Evolutionary conservation across 2,888 invertebrate genomes (phyloP), one percentile per base, ranked within the genome.

Genomic region (Hydrotaea diabolus): DNA sequence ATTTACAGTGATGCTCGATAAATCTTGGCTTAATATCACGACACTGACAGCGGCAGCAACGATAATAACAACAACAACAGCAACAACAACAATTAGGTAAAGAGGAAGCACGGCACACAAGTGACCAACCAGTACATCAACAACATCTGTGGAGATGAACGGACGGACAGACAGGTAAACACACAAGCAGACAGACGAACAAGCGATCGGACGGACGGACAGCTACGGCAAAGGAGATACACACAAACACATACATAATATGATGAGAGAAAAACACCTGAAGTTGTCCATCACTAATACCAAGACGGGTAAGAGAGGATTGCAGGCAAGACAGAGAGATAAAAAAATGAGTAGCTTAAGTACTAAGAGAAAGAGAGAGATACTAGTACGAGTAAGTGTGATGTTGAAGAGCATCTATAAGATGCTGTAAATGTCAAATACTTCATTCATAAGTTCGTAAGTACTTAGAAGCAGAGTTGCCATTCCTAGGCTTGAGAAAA

Each of bases 351-450:
- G 39, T 39, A 39, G 39, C 39, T 39, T 11, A 39, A 4, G 73
- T 19, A 72, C 74, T n/a, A n/a, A n/a, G n/a, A n/a, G n/a, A n/a
- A n/a, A n/a, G n/a, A n/a, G n/a, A n/a, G n/a, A n/a, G n/a, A 80
- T 73, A 71, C 78, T 55, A 59, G 3, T n/a, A 31, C 39, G 66
- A 39, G 43, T 69, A 39, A 15, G 69, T 69, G 69, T 69, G 19
- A 23, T 17, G 15, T 15, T 69, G 19, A 80, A 21, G 71, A 26
- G n/a, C 13, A 39, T 23, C 36, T n/a, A 19, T 72, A 53, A 76
- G 78, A 77, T 85, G 82, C 85, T 87, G 85, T 87, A 74, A 74
- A 85, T 87, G 62, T 85, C 62, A 86, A 72, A 73, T 69, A 69
- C 85, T 82, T 85, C 85, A 85, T 85, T 85, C 85, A 85, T 85